Evolutionary conservation across 2,888 invertebrate species (phyloP).

Genomic region (Julus scanicus): DNA sequence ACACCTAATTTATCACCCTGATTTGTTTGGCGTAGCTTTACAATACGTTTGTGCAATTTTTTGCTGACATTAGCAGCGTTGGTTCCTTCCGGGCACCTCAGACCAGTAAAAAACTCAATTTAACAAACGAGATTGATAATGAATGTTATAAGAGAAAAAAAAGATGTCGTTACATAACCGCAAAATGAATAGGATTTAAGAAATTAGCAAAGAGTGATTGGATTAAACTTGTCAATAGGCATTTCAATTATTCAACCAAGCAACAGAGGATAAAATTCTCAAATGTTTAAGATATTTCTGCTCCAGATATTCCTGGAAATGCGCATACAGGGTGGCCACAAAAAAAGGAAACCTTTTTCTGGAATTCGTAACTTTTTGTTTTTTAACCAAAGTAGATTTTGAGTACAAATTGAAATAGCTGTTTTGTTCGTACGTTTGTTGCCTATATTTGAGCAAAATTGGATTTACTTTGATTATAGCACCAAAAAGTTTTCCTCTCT

Average conservation of each 20-base stretch:
- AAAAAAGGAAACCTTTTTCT: no score
- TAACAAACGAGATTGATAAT: neutral
- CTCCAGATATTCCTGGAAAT: no score
- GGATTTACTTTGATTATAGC: no score
- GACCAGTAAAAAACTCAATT: neutral
- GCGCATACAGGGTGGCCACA: no score
- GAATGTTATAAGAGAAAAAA: neutral
- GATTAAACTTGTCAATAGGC: neutral
- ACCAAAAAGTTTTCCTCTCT: no score
- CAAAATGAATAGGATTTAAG: conserved; percentile 1
- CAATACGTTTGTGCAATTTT: neutral
- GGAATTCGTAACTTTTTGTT: no score
- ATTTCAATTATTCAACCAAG: neutral
- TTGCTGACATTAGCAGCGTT: conserved; percentile 19
- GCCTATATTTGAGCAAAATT: no score
- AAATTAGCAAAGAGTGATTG: conserved; percentile 16
- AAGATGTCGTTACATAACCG: neutral
- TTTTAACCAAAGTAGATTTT: no score
- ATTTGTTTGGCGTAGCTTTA: neutral
- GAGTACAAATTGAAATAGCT: no score
- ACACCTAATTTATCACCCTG: conserved; percentile 36
- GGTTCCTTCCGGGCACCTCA: neutral
- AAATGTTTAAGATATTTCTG: no score
- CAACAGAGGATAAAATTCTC: neutral
- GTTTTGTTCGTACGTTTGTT: no score